A percentile compares a stretch with the other conserved stretches of the same genome.
phyloP scores from a whole-genome alignment of 2,113 vertebrate species.

The Notarius quadriscutis region DNA sequence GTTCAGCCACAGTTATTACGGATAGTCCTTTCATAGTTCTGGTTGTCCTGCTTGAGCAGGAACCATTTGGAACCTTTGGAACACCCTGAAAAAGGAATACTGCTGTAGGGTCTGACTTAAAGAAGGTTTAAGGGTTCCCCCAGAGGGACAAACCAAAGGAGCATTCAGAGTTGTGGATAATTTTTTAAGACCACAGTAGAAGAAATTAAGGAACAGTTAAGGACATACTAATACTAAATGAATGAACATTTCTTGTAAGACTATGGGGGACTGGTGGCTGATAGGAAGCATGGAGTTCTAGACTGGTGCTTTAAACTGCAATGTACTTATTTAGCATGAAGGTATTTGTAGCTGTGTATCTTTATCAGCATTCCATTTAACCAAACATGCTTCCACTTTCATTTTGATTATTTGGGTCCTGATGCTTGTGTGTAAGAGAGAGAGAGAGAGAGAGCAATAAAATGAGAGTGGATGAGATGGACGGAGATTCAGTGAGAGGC shows the following conservation, averaged over 20 bases:
- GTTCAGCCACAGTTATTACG: not conserved
- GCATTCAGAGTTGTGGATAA: not conserved
- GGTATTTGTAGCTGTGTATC: constrained; percentile 3
- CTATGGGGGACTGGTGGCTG: not conserved
- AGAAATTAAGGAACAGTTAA: not conserved
- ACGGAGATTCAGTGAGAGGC: not conserved
- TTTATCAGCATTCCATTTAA: constrained; percentile 2
- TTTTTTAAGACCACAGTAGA: not conserved
- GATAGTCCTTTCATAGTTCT: not conserved
- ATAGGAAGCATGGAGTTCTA: not conserved
- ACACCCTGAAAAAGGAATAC: not conserved
- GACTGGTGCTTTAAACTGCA: not conserved
- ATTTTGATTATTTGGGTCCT: not conserved
- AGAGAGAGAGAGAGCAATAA: not conserved
- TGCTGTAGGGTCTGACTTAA: not conserved
- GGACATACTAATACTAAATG: not conserved
- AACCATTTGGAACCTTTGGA: not conserved
- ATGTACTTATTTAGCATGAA: not conserved
- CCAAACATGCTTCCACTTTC: not conserved
- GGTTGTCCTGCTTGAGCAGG: not conserved
- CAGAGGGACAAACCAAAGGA: not conserved
- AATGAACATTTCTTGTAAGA: not conserved
- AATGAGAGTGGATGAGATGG: not conserved
- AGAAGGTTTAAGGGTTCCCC: not conserved
- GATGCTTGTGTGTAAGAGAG: constrained; percentile 7